phyloP scores from a whole-genome alignment of 2,113 vertebrate species.

The Ptilorrhoa leucosticta region DNA sequence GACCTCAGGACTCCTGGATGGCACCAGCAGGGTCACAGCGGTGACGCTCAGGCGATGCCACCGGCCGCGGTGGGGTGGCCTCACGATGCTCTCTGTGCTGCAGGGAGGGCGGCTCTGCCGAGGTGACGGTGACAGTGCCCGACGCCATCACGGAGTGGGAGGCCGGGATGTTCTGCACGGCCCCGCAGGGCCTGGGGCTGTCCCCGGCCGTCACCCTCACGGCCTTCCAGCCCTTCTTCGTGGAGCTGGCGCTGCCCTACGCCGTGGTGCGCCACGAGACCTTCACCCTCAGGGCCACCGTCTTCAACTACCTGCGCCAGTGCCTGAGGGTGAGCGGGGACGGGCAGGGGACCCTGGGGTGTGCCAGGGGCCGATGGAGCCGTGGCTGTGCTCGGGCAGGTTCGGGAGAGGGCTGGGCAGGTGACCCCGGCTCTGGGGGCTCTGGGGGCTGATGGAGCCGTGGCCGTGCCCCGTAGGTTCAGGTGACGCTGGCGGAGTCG shows the following conservation, averaged over 20 bases:
- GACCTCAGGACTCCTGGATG: neutral
- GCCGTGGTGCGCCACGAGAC: conserved; percentile 69
- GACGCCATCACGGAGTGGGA: conserved; percentile 69
- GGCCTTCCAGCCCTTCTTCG: conserved; percentile 77
- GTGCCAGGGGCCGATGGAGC: neutral
- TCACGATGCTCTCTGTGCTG: fast-evolving
- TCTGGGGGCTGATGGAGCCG: neutral
- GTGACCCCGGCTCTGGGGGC: neutral
- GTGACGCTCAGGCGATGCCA: neutral
- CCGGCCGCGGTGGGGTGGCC: neutral
- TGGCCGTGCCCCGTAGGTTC: neutral
- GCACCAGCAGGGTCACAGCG: neutral
- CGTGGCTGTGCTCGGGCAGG: fast-evolving
- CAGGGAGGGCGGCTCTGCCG: neutral
- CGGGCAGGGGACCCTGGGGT: neutral
- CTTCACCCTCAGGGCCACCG: conserved; percentile 75
- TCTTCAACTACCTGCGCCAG: conserved; percentile 78
- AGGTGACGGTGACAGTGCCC: conserved; percentile 51
- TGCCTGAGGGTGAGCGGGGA: conserved; percentile 76
- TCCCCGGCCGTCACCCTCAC: conserved; percentile 60
- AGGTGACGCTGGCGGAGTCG: neutral
- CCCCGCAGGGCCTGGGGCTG: conserved; percentile 74
- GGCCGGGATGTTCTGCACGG: conserved; percentile 73
- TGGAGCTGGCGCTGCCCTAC: conserved; percentile 78
- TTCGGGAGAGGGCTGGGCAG: neutral